Evolutionary conservation across 1,140 invertebrate species (phyloP).

Genomic region (Trissolcus basalis): DNA sequence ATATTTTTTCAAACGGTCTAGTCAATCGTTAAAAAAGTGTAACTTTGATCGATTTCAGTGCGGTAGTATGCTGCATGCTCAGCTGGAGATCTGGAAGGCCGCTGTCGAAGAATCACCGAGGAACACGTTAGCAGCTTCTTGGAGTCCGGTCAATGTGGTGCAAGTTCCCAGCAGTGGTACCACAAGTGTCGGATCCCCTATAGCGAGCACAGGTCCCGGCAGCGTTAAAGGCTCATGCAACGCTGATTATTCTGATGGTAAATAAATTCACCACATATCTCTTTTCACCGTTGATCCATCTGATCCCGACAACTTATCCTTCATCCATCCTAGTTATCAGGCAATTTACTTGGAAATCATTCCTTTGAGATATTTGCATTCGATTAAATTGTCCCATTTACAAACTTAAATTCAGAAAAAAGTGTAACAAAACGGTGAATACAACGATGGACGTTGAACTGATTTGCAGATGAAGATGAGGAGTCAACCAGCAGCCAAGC

Average conservation of each 20-base stretch:
- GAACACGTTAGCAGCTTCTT: constrained; percentile 71
- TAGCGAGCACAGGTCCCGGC: constrained; percentile 59
- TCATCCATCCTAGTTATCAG: constrained; percentile 2
- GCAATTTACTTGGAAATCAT: neutral
- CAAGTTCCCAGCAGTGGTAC: constrained; percentile 63
- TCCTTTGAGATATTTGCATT: neutral
- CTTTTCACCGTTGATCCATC: constrained; percentile 8
- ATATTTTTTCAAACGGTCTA: no score
- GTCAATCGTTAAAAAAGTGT: constrained; percentile 16
- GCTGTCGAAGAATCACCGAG: constrained; percentile 78
- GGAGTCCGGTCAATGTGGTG: constrained; percentile 70
- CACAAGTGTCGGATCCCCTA: constrained; percentile 59
- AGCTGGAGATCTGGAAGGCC: constrained; percentile 94
- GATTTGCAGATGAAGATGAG: constrained; percentile 78
- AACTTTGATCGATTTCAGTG: constrained; percentile 76
- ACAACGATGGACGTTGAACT: constrained; percentile 11
- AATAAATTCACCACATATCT: constrained; percentile 49
- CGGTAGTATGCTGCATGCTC: constrained; percentile 89
- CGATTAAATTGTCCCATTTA: neutral
- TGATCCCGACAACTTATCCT: constrained; percentile 6
- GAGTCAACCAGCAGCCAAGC: constrained; percentile 67
- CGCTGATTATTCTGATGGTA: constrained; percentile 80
- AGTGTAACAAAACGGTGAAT: neutral
- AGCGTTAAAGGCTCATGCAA: constrained; percentile 70
- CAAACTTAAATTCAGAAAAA: neutral